These are phyloP conservation scores for Dorcus hopei DNA, from an alignment of 2,888 invertebrate genomes.

Conservation along the genomic window DNA sequence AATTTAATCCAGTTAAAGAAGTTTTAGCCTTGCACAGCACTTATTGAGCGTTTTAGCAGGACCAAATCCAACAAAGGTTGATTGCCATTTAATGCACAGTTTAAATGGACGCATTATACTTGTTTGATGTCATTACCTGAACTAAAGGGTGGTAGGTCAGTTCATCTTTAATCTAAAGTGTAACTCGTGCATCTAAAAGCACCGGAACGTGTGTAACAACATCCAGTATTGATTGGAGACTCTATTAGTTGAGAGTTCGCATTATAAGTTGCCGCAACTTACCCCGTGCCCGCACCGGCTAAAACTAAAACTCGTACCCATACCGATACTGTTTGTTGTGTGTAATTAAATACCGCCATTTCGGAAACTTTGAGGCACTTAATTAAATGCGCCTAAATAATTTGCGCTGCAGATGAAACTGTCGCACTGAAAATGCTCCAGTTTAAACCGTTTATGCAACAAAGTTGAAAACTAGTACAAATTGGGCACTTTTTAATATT, in stretches of 20 bases:
- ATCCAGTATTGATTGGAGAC: conserved; percentile 21
- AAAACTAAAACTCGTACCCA: neutral
- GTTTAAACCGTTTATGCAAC: too few relatives aligned
- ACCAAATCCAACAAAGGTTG: neutral
- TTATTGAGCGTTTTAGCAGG: too few relatives aligned
- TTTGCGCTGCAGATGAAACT: too few relatives aligned
- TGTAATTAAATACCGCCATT: too few relatives aligned
- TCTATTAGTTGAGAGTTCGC: conserved; percentile 24
- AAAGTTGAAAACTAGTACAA: too few relatives aligned
- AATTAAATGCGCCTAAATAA: too few relatives aligned
- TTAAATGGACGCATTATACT: conserved; percentile 12
- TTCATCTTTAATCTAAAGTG: conserved; percentile 23
- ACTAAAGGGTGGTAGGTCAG: conserved; percentile 8
- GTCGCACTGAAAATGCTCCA: too few relatives aligned
- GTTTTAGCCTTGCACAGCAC: too few relatives aligned
- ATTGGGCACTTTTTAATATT: too few relatives aligned
- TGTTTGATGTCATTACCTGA: conserved; percentile 11
- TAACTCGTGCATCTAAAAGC: conserved; percentile 18
- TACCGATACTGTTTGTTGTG: too few relatives aligned
- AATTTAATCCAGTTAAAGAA: too few relatives aligned
- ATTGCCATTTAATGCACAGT: neutral
- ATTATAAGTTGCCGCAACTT: conserved; percentile 24
- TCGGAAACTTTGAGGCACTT: too few relatives aligned
- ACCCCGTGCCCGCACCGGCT: conserved; percentile 16
- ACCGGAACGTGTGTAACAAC: conserved; percentile 8